Conservation (phyloP, 2,113 vertebrate species). For the Seriola dumerili region DNA sequence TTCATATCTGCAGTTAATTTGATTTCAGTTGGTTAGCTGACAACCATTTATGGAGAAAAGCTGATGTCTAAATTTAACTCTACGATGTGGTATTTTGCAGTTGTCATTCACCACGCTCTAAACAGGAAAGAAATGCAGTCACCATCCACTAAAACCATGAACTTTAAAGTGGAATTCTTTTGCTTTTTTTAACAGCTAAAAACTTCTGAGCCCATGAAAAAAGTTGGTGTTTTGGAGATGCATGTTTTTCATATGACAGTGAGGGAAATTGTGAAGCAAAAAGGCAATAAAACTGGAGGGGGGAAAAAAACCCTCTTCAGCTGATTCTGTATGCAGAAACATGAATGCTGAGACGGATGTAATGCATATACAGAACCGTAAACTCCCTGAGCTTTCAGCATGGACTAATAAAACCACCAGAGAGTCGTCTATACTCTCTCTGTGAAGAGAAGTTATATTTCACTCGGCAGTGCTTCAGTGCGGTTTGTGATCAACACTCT, state of each 20-base stretch:
- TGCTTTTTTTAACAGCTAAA: too few relatives aligned
- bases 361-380: slow-evolving; percentile 27
- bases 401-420: slow-evolving; percentile 45
- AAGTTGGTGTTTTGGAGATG: not conserved
- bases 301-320: not conserved
- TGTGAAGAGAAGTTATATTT: slow-evolving; percentile 7
- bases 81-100: too few relatives aligned
- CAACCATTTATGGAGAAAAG: too few relatives aligned
- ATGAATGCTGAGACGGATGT: slow-evolving; percentile 7
- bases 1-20: too few relatives aligned
- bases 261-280: not conserved
- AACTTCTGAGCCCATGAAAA: not conserved
- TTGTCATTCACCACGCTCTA: too few relatives aligned
- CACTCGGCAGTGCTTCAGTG: slow-evolving; percentile 4
- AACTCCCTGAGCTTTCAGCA: slow-evolving; percentile 31
- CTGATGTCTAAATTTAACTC: too few relatives aligned
- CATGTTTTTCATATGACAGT: not conserved
- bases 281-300: not conserved
- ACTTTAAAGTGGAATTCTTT: too few relatives aligned
- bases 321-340: slow-evolving; percentile 36
- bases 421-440: slow-evolving; percentile 5
- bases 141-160: too few relatives aligned
- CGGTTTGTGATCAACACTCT: slow-evolving; percentile 14
- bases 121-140: too few relatives aligned
- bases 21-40: too few relatives aligned